These are phyloP conservation scores for Solea solea DNA, from an alignment of 2,113 vertebrate species.

Conservation along the genomic window DNA sequence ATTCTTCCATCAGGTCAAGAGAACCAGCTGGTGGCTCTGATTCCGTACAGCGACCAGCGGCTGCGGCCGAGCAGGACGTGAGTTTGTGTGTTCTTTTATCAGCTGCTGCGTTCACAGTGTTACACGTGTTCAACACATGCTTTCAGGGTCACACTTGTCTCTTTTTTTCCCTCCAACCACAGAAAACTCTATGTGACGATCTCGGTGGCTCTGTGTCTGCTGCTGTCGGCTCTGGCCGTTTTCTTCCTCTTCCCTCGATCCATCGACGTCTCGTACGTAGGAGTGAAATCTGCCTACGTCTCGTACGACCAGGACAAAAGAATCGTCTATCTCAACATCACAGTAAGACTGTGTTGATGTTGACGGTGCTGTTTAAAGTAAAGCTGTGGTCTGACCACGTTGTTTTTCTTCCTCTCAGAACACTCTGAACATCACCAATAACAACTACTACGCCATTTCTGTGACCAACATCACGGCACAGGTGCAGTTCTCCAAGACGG, in stretches of 20 bases:
- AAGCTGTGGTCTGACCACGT: no score
- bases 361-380: no score
- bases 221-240: constrained; percentile 92
- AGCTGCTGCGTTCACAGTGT: background rate
- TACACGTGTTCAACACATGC: no score
- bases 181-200: constrained; percentile 96
- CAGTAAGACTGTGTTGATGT: constrained; percentile 79
- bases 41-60: constrained; percentile 97
- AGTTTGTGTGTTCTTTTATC: constrained; percentile 65
- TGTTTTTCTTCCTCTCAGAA: constrained; percentile 79
- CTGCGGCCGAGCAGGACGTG: constrained; percentile 94
- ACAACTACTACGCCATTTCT: constrained; percentile 93
- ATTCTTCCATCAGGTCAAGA: constrained; percentile 87
- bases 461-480: constrained; percentile 94
- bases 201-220: constrained; percentile 91
- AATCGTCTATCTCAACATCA: constrained; percentile 95
- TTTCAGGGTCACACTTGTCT: no score
- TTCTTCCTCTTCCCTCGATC: constrained; percentile 98
- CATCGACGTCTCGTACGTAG: constrained; percentile 92
- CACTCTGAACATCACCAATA: constrained; percentile 95
- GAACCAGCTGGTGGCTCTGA: constrained; percentile 97
- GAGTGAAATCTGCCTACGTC: constrained; percentile 94
- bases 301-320: constrained; percentile 84
- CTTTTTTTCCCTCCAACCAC: constrained; percentile 13
- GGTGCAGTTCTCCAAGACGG: constrained; percentile 94